Evolutionary conservation across 2,888 invertebrate genomes (phyloP).

Genomic region (Scaeva pyrastri): DNA sequence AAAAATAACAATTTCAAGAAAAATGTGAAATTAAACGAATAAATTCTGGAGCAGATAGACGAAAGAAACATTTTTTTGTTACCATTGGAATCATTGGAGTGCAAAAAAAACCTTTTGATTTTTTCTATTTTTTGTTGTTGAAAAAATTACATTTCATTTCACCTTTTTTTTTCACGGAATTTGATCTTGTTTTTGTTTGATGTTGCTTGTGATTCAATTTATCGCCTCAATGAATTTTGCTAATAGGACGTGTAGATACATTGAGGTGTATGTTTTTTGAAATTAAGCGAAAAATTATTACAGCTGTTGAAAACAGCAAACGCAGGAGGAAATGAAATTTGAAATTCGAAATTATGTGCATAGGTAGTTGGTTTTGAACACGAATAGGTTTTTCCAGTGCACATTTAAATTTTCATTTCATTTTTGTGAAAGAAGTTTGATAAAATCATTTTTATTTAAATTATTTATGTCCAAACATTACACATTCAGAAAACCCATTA

Average conservation of each 20-base stretch:
- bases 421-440: too few relatives aligned
- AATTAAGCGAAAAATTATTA: slow-evolving; percentile 9
- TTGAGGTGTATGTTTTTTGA: not conserved
- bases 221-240: slow-evolving; percentile 8
- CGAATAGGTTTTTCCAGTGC: not conserved
- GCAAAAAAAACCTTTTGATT: slow-evolving; percentile 1
- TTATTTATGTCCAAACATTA: too few relatives aligned
- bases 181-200: slow-evolving; percentile 10
- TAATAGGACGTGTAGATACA: not conserved
- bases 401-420: not conserved
- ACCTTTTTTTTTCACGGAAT: slow-evolving; percentile 15
- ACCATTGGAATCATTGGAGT: not conserved
- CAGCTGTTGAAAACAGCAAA: not conserved
- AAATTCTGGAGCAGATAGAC: not conserved
- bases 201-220: slow-evolving; percentile 29
- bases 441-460: too few relatives aligned
- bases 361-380: not conserved
- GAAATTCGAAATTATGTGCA: too few relatives aligned
- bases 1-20: slow-evolving; percentile 1
- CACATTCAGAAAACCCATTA: too few relatives aligned
- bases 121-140: not conserved
- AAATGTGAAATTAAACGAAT: slow-evolving; percentile 20
- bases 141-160: slow-evolving; percentile 1
- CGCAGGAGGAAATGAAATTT: not conserved
- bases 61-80: not conserved